A percentile compares a stretch with the other conserved stretches of the same genome.
Conservation (phyloP, 37 sponge, comb jelly and placozoan species). For the Halisarca cf. caerulea region DNA sequence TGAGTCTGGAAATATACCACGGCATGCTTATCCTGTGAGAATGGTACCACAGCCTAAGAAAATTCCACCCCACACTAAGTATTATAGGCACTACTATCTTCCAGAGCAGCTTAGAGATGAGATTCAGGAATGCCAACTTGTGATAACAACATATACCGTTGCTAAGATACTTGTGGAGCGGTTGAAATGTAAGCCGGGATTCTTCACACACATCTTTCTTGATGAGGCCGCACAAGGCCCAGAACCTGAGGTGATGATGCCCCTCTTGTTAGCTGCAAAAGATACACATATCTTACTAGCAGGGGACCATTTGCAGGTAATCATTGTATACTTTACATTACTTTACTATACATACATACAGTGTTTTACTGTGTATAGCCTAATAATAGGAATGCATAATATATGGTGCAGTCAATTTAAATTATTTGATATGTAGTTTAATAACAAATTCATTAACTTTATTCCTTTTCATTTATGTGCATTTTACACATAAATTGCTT, state of each 20-base stretch:
- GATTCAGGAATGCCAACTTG: conserved; percentile 23
- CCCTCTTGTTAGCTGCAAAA: conserved; percentile 48
- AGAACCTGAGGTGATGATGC: conserved; percentile 72
- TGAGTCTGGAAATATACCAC: background rate
- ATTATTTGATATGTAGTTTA: too few relatives aligned
- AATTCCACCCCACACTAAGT: background rate
- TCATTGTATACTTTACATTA: background rate
- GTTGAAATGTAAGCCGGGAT: background rate
- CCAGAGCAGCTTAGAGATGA: background rate
- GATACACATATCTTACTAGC: conserved; percentile 68
- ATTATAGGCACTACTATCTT: background rate
- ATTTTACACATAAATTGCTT: background rate
- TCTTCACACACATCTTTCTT: conserved; percentile 69
- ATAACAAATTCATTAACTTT: background rate
- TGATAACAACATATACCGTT: conserved; percentile 20
- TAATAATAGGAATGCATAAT: too few relatives aligned
- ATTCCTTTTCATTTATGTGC: background rate
- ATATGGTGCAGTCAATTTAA: too few relatives aligned
- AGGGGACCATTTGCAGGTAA: conserved; percentile 84
- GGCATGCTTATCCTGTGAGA: background rate
- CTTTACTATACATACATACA: too few relatives aligned
- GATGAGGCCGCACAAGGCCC: conserved; percentile 83
- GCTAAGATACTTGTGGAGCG: background rate
- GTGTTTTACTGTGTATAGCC: too few relatives aligned
- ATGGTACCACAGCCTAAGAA: background rate